Percentiles rank a stretch among this genome's conserved stretches.
These are phyloP conservation scores for Metallyticus violacea DNA, from an alignment of 2,888 invertebrate species.

Conservation along the genomic window DNA sequence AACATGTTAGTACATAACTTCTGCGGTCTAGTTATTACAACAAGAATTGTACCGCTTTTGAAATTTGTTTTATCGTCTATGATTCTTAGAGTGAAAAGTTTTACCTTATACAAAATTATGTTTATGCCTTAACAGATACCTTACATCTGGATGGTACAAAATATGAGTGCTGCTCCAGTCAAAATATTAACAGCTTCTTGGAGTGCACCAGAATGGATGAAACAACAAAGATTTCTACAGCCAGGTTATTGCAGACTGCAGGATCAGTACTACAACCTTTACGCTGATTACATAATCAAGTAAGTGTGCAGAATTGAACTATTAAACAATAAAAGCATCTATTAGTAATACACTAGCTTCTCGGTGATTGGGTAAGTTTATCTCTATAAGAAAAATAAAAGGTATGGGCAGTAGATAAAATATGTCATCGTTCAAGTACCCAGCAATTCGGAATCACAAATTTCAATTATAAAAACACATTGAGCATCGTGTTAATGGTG, in stretches of 20 bases:
- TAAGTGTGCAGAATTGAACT: not conserved
- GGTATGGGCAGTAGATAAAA: too few relatives aligned
- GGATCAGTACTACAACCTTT: constrained; percentile 65
- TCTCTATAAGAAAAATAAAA: too few relatives aligned
- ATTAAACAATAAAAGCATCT: too few relatives aligned
- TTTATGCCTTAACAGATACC: not conserved
- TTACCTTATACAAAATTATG: not conserved
- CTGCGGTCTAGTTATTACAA: too few relatives aligned
- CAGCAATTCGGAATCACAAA: not conserved
- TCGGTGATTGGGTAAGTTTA: too few relatives aligned
- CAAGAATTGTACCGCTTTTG: too few relatives aligned
- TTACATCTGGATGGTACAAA: not conserved
- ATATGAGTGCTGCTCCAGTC: not conserved
- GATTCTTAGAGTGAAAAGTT: too few relatives aligned
- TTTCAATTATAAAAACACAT: not conserved
- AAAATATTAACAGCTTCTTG: constrained; percentile 27
- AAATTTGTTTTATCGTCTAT: too few relatives aligned
- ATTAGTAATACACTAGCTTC: too few relatives aligned
- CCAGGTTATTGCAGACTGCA: constrained; percentile 38
- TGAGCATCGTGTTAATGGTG: too few relatives aligned
- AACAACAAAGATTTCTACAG: constrained; percentile 21
- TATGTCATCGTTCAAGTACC: too few relatives aligned
- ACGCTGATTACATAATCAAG: constrained; percentile 70
- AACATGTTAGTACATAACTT: too few relatives aligned
- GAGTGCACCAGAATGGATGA: constrained; percentile 34